Evolutionary conservation across 1,140 invertebrate species (phyloP).

Genomic region (Drosophila mauritiana): DNA sequence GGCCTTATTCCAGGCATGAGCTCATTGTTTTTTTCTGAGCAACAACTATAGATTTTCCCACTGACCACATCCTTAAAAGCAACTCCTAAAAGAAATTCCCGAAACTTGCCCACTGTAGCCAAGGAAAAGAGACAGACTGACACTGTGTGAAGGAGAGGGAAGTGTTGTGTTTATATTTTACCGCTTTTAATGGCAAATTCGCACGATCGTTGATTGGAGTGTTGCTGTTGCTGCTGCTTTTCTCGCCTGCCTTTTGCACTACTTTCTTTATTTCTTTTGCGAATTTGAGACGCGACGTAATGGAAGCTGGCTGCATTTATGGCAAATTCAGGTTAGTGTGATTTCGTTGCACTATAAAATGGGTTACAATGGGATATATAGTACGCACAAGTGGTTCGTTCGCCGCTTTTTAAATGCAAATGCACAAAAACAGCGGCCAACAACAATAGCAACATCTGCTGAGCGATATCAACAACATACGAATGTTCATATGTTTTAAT

Average conservation of each 20-base stretch:
- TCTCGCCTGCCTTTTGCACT: conserved; percentile 35
- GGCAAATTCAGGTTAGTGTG: conserved; percentile 80
- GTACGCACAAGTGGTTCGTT: conserved; percentile 64
- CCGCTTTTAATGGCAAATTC: conserved; percentile 53
- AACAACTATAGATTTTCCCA: background rate
- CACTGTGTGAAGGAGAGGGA: background rate
- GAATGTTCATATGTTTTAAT: conserved; percentile 17
- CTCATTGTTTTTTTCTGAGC: conserved; percentile 1
- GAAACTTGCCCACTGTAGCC: conserved; percentile 1
- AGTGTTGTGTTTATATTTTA: conserved; percentile 17
- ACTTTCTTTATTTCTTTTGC: conserved; percentile 56
- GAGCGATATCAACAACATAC: conserved; percentile 58
- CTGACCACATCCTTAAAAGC: conserved; percentile 5
- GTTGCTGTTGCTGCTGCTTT: conserved; percentile 20
- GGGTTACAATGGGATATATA: conserved; percentile 58
- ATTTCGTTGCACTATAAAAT: conserved; percentile 75
- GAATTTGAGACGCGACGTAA: conserved; percentile 62
- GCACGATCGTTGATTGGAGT: conserved; percentile 50
- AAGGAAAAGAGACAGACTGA: conserved; percentile 8
- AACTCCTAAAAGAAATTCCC: background rate
- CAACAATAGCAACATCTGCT: conserved; percentile 67
- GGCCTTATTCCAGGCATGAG: conserved; percentile 1
- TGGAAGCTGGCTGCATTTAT: conserved; percentile 72
- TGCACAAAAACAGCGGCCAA: conserved; percentile 31
- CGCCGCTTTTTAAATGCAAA: conserved; percentile 34